Percentiles rank a stretch among this genome's conserved stretches.
phyloP scores from a whole-genome alignment of 2,888 invertebrate species.

The Willowsia nigromaculata region DNA sequence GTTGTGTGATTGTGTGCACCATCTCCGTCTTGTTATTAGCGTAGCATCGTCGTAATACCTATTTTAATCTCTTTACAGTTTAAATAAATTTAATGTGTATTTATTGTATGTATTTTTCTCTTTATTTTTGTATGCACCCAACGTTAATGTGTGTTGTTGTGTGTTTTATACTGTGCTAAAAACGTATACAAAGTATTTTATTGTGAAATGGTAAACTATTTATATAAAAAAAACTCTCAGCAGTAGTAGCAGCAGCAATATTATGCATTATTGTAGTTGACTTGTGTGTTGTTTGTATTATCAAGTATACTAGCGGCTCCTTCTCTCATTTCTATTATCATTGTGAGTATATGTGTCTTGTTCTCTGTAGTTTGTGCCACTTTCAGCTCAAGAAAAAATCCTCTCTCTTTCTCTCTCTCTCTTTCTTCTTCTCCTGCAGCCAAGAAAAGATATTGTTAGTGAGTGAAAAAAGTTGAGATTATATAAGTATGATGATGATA shows the following conservation, averaged over 20 bases:
- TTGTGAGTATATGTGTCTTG: constrained; percentile 48
- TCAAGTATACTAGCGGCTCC: neutral
- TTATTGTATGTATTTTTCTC: neutral
- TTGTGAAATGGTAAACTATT: constrained; percentile 17
- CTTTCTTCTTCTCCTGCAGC: constrained; percentile 9
- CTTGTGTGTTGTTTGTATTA: constrained; percentile 19
- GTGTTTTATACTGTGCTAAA: constrained; percentile 11
- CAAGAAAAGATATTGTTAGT: constrained; percentile 38
- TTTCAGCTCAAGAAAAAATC: constrained; percentile 48
- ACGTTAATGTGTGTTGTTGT: neutral
- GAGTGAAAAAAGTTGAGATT: constrained; percentile 45
- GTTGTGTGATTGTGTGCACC: neutral
- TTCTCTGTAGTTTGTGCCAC: constrained; percentile 57
- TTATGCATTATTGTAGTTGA: neutral
- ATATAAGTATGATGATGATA: constrained; percentile 45
- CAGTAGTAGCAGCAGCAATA: neutral
- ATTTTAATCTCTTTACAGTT: too few species aligned
- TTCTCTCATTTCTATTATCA: neutral
- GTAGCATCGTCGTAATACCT: too few species aligned
- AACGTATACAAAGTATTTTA: neutral
- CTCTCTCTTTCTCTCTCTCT: constrained; percentile 5
- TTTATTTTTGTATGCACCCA: neutral
- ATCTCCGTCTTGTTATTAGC: neutral
- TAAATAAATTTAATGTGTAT: too few species aligned
- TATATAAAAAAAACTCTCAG: neutral